phyloP scores from a whole-genome alignment of 2,888 invertebrate genomes.

The Folsomia manolachei region DNA sequence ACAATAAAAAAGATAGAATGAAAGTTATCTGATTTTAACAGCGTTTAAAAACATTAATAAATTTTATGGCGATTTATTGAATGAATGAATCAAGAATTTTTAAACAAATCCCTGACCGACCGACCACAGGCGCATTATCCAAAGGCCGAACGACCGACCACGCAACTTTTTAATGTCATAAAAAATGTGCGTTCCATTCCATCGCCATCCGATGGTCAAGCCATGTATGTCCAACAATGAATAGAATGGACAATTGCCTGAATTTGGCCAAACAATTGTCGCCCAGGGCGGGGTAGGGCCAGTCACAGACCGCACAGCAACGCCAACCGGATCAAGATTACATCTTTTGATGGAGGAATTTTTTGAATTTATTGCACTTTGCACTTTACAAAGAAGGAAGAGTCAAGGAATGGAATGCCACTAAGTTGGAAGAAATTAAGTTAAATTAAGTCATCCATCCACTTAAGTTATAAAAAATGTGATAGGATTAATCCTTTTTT shows the following conservation, averaged over 20 bases:
- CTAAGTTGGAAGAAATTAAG: neutral
- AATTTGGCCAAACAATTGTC: neutral
- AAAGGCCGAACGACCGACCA: no score
- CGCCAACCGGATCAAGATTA: neutral
- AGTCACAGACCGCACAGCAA: no score
- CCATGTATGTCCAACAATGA: neutral
- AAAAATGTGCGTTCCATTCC: no score
- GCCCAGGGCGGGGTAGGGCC: neutral
- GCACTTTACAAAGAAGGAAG: neutral
- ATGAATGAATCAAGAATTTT: no score
- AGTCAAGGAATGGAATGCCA: neutral
- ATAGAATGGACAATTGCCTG: neutral
- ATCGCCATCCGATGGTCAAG: neutral
- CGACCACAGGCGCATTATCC: no score
- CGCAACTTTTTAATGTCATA: no score
- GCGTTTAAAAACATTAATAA: neutral
- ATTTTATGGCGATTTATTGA: no score
- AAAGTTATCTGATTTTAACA: neutral
- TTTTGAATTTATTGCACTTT: neutral
- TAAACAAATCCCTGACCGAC: no score
- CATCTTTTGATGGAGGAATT: neutral
- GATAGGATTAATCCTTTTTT: neutral
- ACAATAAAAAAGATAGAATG: neutral
- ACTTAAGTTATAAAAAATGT: no score
- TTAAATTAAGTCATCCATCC: neutral